Conservation (phyloP, 2,797 vertebrate species). For the Pseudocheirus occidentalis region DNA sequence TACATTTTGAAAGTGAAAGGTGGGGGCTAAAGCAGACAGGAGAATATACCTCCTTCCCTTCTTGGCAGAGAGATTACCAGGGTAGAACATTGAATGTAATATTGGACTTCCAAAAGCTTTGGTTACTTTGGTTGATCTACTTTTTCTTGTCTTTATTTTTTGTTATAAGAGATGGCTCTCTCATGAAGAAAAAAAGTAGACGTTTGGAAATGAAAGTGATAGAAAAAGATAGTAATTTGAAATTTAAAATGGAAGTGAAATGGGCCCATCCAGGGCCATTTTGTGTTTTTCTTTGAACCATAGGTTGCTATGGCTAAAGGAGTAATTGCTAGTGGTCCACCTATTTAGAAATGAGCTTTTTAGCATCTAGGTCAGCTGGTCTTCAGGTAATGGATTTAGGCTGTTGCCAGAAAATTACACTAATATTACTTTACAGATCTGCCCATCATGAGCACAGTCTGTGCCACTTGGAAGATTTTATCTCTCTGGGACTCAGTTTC, state of each 20-base stretch:
- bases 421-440: background rate
- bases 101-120: background rate
- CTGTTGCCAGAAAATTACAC: background rate
- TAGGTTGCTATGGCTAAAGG: background rate
- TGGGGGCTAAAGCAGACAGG: background rate
- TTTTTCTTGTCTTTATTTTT: background rate
- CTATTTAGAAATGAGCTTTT: background rate
- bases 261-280: background rate
- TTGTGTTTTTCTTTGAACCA: background rate
- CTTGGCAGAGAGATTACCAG: background rate
- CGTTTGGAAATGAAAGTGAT: background rate
- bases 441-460: background rate
- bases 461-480: background rate
- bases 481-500: background rate
- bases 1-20: background rate
- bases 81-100: background rate
- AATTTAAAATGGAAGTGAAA: background rate
- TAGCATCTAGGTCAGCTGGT: background rate
- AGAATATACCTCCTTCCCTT: background rate
- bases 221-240: background rate
- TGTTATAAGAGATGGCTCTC: background rate
- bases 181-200: background rate
- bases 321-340: background rate
- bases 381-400: background rate
- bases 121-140: background rate